Conservation (phyloP, 2,113 vertebrate species). For the Alosa alosa region DNA sequence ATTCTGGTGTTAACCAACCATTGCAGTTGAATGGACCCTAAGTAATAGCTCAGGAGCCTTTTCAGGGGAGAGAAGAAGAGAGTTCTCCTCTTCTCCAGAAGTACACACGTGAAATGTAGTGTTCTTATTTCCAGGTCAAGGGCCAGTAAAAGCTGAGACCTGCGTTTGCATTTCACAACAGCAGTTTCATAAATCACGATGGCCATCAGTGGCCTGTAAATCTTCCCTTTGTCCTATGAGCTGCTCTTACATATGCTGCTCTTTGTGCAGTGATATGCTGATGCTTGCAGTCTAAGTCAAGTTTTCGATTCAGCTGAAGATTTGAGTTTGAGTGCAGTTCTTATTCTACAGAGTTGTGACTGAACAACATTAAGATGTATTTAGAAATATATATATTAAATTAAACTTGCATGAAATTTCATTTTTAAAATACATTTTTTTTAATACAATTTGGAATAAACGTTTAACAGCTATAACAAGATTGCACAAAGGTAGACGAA, state of each 20-base stretch:
- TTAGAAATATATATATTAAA: not conserved
- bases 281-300: not conserved
- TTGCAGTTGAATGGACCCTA: not conserved
- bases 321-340: not conserved
- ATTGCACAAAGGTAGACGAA: not conserved
- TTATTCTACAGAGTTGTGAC: not conserved
- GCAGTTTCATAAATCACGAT: not conserved
- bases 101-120: not conserved
- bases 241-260: not conserved
- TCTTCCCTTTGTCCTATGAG: not conserved
- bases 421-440: not conserved
- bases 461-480: not conserved
- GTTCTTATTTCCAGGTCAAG: not conserved
- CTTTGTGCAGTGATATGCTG: not conserved
- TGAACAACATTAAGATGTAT: not conserved
- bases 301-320: not conserved
- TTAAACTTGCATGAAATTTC: not conserved
- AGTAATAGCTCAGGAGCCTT: not conserved
- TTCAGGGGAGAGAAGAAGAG: not conserved
- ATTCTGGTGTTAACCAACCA: not conserved
- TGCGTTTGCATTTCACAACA: not conserved
- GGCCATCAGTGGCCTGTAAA: not conserved
- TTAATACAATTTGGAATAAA: not conserved
- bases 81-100: not conserved
- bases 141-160: not conserved